These are phyloP conservation scores for Lepidocyrtinus sp. DNA, from an alignment of 2,888 invertebrate species.

Conservation along the genomic window DNA sequence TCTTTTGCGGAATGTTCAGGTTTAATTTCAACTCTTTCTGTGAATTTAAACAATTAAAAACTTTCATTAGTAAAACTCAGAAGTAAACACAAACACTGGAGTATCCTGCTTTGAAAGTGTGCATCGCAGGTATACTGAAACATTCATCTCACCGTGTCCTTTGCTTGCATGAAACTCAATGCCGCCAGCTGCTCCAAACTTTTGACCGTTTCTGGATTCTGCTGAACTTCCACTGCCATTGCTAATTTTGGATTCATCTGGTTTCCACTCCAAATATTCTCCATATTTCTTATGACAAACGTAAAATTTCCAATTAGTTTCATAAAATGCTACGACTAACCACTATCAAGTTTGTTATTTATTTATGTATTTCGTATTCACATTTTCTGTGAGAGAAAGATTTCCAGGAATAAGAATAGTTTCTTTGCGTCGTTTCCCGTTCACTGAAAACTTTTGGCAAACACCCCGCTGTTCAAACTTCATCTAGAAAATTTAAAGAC, in stretches of 20 bases:
- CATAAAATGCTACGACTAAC: not conserved
- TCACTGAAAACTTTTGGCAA: slow-evolving; percentile 65
- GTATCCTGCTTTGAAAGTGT: not conserved
- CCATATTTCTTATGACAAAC: slow-evolving; percentile 73
- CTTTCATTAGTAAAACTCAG: not conserved
- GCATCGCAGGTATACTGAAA: not conserved
- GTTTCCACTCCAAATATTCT: slow-evolving; percentile 88
- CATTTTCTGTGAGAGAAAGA: slow-evolving; percentile 68
- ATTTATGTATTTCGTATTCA: too few relatives aligned
- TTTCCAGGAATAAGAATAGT: slow-evolving; percentile 66
- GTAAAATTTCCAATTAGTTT: slow-evolving; percentile 4
- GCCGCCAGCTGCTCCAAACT: slow-evolving; percentile 58
- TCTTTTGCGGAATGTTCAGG: slow-evolving; percentile 70
- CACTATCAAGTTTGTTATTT: not conserved
- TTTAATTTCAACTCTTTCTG: slow-evolving; percentile 71
- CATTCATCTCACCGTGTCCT: slow-evolving; percentile 49
- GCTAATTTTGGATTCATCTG: slow-evolving; percentile 76
- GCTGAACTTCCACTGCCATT: slow-evolving; percentile 33
- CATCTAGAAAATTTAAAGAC: slow-evolving; percentile 49
- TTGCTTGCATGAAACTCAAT: slow-evolving; percentile 66
- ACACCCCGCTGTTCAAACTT: slow-evolving; percentile 69
- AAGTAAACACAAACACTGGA: not conserved
- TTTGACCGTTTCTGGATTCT: slow-evolving; percentile 28
- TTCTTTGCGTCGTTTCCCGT: slow-evolving; percentile 63
- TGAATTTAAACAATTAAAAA: slow-evolving; percentile 6